phyloP scores from a whole-genome alignment of 64 coral and sea anemone species.

The Stichodactyla helianthus region DNA sequence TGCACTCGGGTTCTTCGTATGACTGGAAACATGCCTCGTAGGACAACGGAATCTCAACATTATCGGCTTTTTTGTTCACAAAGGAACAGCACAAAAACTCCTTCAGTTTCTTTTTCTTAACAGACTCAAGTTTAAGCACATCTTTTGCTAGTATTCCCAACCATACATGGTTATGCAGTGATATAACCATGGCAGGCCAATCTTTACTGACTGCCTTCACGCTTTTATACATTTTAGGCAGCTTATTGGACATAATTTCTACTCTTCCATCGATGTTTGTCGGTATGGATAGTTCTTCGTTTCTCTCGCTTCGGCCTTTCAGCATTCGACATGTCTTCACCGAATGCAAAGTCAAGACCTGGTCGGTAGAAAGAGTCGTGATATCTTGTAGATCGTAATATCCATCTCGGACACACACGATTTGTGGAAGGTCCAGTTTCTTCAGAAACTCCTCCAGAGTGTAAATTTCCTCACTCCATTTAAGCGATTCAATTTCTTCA shows the following conservation, averaged over 20 bases:
- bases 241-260: background rate
- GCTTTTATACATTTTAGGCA: conserved; percentile 7
- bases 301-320: background rate
- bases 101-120: background rate
- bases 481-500: background rate
- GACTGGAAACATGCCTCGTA: background rate
- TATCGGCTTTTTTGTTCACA: background rate
- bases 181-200: background rate
- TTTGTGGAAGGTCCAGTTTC: background rate
- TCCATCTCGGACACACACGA: conserved; percentile 12
- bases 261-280: background rate
- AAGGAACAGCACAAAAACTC: conserved; percentile 10
- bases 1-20: background rate
- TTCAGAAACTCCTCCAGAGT: background rate
- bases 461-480: background rate
- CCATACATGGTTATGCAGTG: conserved; percentile 3
- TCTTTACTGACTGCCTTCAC: background rate
- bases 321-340: conserved; percentile 5
- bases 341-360: background rate
- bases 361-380: conserved; percentile 22
- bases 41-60: background rate
- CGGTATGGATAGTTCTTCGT: conserved; percentile 11
- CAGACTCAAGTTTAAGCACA: background rate
- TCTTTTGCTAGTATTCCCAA: background rate
- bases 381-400: background rate